Conservation (phyloP, 2,888 invertebrate genomes). For the Drosophila rubida region DNA sequence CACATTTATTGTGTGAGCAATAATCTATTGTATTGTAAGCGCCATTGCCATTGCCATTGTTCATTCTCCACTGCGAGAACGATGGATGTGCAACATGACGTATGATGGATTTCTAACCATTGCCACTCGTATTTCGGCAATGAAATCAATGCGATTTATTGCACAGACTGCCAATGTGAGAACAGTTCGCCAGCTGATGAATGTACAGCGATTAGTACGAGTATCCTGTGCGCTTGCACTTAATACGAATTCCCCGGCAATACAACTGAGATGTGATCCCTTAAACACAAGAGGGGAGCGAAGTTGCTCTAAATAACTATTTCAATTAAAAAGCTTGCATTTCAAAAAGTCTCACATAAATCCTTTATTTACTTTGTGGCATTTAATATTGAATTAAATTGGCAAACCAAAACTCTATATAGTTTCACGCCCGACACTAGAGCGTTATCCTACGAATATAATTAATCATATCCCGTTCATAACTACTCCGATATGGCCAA, state of each 20-base stretch:
- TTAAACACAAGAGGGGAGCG: not conserved
- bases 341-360: too few species aligned
- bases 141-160: constrained; percentile 45
- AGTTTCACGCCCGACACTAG: too few species aligned
- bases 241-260: not conserved
- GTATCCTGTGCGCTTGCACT: not conserved
- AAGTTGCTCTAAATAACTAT: too few species aligned
- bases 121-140: constrained; percentile 36
- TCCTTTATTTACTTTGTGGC: too few species aligned
- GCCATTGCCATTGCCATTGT: not conserved
- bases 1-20: not conserved
- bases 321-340: too few species aligned
- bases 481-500: not conserved
- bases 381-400: too few species aligned
- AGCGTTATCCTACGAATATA: not conserved
- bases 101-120: constrained; percentile 65
- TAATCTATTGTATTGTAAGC: constrained; percentile 44
- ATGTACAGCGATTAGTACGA: constrained; percentile 42
- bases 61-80: constrained; percentile 10
- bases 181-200: constrained; percentile 19
- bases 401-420: too few species aligned
- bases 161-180: constrained; percentile 20
- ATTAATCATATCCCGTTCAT: not conserved
- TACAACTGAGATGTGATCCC: constrained; percentile 3
- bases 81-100: constrained; percentile 73